Percentiles rank a stretch among this genome's conserved stretches.
Evolutionary conservation across 2,113 vertebrate species (phyloP).

Genomic region (Oreochromis niloticus): DNA sequence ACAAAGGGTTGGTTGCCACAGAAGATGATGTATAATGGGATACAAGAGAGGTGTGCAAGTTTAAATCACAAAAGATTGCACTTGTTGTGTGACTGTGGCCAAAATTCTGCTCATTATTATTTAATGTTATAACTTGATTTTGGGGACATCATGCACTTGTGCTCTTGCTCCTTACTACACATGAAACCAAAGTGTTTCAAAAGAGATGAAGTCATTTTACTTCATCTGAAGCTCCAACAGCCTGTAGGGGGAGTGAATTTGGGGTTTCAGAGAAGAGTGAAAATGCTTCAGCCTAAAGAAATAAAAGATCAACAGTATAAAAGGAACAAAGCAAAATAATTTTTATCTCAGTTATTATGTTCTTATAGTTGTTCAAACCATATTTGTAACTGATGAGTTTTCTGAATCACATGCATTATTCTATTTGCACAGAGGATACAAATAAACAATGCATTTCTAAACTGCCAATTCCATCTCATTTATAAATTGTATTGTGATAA

Average conservation of each 20-base stretch:
- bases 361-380: not conserved
- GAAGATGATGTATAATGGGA: not conserved
- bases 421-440: not conserved
- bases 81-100: not conserved
- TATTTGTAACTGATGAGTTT: not conserved
- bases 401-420: not conserved
- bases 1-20: not conserved
- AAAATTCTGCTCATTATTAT: rapidly evolving
- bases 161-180: not conserved
- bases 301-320: not conserved
- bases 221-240: not conserved
- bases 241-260: not conserved
- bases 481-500: not conserved
- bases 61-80: not conserved
- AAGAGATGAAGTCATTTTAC: rapidly evolving
- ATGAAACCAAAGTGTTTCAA: not conserved
- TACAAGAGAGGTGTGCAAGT: not conserved
- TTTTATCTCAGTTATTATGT: not conserved
- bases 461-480: not conserved
- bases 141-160: not conserved
- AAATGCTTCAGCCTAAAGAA: not conserved
- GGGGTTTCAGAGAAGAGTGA: not conserved
- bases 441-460: not conserved
- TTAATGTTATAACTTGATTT: not conserved
- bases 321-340: not conserved